Evolutionary conservation across 2,888 invertebrate genomes (phyloP).

Genomic region (Cyclophora punctaria): DNA sequence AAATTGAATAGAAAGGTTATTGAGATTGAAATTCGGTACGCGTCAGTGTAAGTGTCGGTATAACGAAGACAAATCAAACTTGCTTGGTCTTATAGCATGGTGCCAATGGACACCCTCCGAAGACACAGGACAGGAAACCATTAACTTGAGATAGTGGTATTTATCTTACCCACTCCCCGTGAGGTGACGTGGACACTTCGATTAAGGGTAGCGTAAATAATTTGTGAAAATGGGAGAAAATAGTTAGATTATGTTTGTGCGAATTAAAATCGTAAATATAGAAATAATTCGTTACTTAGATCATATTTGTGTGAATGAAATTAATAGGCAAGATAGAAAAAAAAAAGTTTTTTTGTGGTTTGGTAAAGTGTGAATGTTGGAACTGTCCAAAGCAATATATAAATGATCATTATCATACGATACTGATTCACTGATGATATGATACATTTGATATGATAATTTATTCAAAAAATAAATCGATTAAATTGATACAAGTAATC

Average conservation of each 20-base stretch:
- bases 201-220: slow-evolving; percentile 30
- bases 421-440: no score
- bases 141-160: slow-evolving; percentile 65
- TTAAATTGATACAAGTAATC: not conserved
- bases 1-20: slow-evolving; percentile 29
- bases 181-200: slow-evolving; percentile 46
- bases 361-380: no score
- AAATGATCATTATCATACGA: no score
- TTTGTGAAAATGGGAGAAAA: no score
- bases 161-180: slow-evolving; percentile 49
- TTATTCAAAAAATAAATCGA: not conserved
- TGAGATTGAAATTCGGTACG: slow-evolving; percentile 42
- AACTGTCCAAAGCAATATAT: no score
- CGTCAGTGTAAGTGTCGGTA: slow-evolving; percentile 43
- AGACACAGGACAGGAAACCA: slow-evolving; percentile 56
- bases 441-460: no score
- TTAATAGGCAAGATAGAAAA: no score
- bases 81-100: slow-evolving; percentile 45
- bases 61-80: slow-evolving; percentile 73
- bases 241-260: no score
- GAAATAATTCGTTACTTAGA: no score
- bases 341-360: no score
- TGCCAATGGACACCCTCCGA: slow-evolving; percentile 47
- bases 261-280: no score
- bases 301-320: no score